Evolutionary conservation across 37 sponge, comb jelly and placozoan genomes (phyloP).

Genomic region (Axinella damicornis): DNA sequence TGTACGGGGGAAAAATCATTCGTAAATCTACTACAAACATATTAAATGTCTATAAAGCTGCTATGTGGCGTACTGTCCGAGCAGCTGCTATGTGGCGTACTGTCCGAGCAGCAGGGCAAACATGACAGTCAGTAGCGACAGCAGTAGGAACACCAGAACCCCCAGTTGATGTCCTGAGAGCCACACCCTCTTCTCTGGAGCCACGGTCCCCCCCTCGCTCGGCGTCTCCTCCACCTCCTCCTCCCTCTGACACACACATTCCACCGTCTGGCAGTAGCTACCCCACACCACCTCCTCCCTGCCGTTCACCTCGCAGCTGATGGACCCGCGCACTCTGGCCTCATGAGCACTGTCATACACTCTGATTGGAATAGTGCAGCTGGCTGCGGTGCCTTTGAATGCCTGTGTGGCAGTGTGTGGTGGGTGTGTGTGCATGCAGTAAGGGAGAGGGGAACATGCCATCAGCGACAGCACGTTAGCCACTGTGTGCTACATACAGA

Average conservation of each 20-base stretch:
- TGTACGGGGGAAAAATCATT: too few species aligned
- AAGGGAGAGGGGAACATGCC: neutral
- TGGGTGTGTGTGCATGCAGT: neutral
- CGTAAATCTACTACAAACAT: too few species aligned
- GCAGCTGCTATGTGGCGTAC: neutral
- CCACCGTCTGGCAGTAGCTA: neutral
- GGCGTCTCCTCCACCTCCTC: neutral
- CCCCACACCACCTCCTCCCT: conserved; percentile 56
- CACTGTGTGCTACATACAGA: too few species aligned
- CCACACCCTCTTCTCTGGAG: neutral
- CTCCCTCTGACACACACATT: conserved; percentile 21
- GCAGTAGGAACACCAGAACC: conserved; percentile 16
- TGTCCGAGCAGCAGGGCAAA: conserved; percentile 28
- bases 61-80: too few species aligned
- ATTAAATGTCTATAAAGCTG: too few species aligned
- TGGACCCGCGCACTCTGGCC: conserved; percentile 38
- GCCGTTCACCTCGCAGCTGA: conserved; percentile 34
- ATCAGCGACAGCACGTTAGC: neutral
- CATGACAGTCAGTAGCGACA: conserved; percentile 20
- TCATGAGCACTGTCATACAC: neutral
- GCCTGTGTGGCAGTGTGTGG: neutral
- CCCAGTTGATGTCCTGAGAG: neutral
- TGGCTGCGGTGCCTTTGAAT: conserved; percentile 10
- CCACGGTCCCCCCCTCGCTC: neutral
- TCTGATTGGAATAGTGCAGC: neutral